A percentile compares a stretch with the other conserved stretches of the same genome.
phyloP scores from a whole-genome alignment of 2,888 invertebrate species.

The Tribolium freemani region DNA sequence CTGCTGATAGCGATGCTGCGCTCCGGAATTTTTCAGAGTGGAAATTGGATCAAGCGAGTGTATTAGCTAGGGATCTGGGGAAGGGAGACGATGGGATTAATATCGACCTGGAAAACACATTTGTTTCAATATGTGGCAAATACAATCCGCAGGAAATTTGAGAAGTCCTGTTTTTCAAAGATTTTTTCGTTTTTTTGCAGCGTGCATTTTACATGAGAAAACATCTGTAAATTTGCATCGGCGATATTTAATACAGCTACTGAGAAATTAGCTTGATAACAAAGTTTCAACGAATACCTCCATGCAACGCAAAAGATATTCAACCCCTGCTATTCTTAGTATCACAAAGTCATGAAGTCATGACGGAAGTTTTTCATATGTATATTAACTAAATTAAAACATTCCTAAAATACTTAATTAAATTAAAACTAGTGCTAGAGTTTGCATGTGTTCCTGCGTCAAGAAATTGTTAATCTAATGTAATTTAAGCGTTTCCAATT shows the following conservation, averaged over 20 bases:
- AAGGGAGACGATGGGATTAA: slow-evolving; percentile 57
- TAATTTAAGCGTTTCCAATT: not conserved
- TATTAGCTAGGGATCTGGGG: slow-evolving; percentile 25
- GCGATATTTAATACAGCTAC: slow-evolving; percentile 6
- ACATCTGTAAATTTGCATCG: slow-evolving; percentile 15
- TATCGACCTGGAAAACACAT: slow-evolving; percentile 61
- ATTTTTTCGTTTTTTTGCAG: not conserved
- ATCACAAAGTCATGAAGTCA: not conserved
- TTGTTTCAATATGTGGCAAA: slow-evolving; percentile 60
- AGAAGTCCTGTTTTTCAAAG: not conserved
- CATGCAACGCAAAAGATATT: not conserved
- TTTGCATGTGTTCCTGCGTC: not conserved
- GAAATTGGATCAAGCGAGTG: slow-evolving; percentile 51
- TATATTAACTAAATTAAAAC: not conserved
- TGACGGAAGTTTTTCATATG: too few relatives aligned
- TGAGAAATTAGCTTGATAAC: not conserved
- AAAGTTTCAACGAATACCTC: not conserved
- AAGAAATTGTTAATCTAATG: not conserved
- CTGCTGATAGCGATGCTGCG: slow-evolving; percentile 29
- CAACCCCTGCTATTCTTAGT: not conserved
- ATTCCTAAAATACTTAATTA: not conserved
- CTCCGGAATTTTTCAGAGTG: slow-evolving; percentile 50
- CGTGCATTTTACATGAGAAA: not conserved
- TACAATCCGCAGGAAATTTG: slow-evolving; percentile 45
- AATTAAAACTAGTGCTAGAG: not conserved